A percentile compares a stretch with the other conserved stretches of the same genome.
Evolutionary conservation across 2,113 vertebrate species (phyloP).

Genomic region (Danionella cerebrum): DNA sequence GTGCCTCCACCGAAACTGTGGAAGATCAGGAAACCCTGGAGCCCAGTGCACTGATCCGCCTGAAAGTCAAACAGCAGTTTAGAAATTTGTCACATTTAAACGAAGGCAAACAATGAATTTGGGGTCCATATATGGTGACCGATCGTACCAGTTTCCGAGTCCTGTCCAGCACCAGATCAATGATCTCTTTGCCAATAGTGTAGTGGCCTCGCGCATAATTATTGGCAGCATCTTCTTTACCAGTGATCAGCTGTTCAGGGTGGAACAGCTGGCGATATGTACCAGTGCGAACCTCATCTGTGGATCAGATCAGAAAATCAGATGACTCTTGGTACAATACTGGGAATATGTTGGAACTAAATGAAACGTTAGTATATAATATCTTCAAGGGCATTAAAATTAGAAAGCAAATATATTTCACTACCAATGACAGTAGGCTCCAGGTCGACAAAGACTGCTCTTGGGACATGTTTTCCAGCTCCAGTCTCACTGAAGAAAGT

Average conservation of each 20-base stretch:
- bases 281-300: slow-evolving; percentile 43
- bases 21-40: slow-evolving; percentile 66
- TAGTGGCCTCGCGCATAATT: slow-evolving; percentile 42
- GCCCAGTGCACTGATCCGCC: slow-evolving; percentile 69
- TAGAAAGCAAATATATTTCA: background rate
- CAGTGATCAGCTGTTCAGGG: slow-evolving; percentile 41
- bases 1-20: slow-evolving; percentile 67
- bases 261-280: slow-evolving; percentile 43
- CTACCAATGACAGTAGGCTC: slow-evolving; percentile 61
- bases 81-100: background rate
- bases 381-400: background rate
- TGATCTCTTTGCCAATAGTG: slow-evolving; percentile 44
- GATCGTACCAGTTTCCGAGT: slow-evolving; percentile 45
- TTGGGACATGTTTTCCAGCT: slow-evolving; percentile 59
- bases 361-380: too few relatives aligned
- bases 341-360: too few relatives aligned
- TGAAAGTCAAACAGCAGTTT: slow-evolving; percentile 23
- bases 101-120: background rate
- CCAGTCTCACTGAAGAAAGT: slow-evolving; percentile 65
- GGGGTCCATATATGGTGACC: background rate
- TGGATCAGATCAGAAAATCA: too few relatives aligned
- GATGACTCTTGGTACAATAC: background rate
- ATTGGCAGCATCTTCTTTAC: slow-evolving; percentile 42
- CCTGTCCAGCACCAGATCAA: slow-evolving; percentile 41
- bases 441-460: slow-evolving; percentile 59